Conservation (phyloP, 2,888 invertebrate species). For the Dryomyza anilis region DNA sequence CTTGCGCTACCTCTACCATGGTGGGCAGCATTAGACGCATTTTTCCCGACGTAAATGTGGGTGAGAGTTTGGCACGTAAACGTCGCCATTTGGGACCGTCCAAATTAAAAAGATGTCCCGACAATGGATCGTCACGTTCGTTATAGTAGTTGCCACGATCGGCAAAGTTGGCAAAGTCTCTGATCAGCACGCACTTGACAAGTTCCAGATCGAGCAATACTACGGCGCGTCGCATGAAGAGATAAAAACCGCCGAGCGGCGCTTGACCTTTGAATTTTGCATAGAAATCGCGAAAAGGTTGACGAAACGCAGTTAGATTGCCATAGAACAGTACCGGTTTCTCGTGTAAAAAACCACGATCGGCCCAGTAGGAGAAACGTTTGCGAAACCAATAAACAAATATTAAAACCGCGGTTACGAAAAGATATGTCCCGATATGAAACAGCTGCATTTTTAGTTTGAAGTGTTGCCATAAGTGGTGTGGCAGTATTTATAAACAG, state of each 20-base stretch:
- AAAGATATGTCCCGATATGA: neutral
- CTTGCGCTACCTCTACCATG: conserved; percentile 52
- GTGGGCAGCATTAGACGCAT: conserved; percentile 63
- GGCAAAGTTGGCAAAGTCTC: conserved; percentile 58
- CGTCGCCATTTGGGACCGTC: conserved; percentile 62
- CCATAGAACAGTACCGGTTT: conserved; percentile 44
- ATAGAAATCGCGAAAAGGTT: conserved; percentile 46
- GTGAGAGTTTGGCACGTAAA: conserved; percentile 61
- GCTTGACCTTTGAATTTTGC: conserved; percentile 44
- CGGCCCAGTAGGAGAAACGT: conserved; percentile 43
- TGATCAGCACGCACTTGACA: conserved; percentile 54
- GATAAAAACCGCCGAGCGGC: conserved; percentile 49
- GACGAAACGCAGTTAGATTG: conserved; percentile 41
- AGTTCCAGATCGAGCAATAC: conserved; percentile 53
- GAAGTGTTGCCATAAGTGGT: too few species aligned
- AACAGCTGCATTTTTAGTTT: neutral
- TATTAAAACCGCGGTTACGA: neutral
- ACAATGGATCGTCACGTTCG: conserved; percentile 56
- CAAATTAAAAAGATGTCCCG: conserved; percentile 56
- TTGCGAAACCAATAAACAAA: conserved; percentile 25
- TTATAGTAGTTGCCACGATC: conserved; percentile 55
- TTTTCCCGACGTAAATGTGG: conserved; percentile 64
- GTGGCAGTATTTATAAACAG: too few species aligned
- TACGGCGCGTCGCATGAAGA: conserved; percentile 43
- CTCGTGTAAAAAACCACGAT: conserved; percentile 43